Base-by-base conservation (phyloP, 2,113 vertebrate genomes). In the Penelope pileata region DNA sequence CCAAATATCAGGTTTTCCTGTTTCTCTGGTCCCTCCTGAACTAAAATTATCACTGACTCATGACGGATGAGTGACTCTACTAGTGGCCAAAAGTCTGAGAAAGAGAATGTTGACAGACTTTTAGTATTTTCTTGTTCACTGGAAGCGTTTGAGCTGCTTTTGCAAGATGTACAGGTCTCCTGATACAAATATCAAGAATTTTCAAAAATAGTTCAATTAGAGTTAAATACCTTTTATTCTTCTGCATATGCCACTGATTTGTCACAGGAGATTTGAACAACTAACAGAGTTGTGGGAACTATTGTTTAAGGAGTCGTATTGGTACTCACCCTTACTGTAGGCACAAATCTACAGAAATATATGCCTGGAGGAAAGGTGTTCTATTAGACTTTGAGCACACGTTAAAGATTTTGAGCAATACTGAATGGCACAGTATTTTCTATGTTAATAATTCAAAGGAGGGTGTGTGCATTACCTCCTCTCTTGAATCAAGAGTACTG, bases 191-290 rank as follows among this genome's bases (percentile, higher is more conserved):
- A 79, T 81, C 69, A 62, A 42, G 26, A 78, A 78, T 73, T 82
- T 66, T 79, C 50, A 75, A 59, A 58, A 63, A 29, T 19, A 72
- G 16, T 63, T 94, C 81, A 14, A 9, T 77, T 60, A 2, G 6
- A 94, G 26, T 83, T n/a, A 72, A 83, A 73, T 40, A 21, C 6
- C n/a, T 93, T 93, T 91, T 82, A 88, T 86, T 92, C 36, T 86
- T 30, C 16, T 86, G 21, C 11, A 13, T 45, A 36, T 48, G 38
- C 5, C 19, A 64, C 32, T 72, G 26, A 69, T 73, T 88, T 93
- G 22, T 67, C 67, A 68, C 42, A 62, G 48, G 30, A 88, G 34
- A 45, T 30, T 43, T 48, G 22, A 88, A 64, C 16, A 85, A 34
- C 17, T n/a, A 76, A 15, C 45, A 16, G 50, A 47, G 42, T 34